Evolutionary conservation across 2,888 invertebrate species (phyloP).

Genomic region (Leucoma salicis): DNA sequence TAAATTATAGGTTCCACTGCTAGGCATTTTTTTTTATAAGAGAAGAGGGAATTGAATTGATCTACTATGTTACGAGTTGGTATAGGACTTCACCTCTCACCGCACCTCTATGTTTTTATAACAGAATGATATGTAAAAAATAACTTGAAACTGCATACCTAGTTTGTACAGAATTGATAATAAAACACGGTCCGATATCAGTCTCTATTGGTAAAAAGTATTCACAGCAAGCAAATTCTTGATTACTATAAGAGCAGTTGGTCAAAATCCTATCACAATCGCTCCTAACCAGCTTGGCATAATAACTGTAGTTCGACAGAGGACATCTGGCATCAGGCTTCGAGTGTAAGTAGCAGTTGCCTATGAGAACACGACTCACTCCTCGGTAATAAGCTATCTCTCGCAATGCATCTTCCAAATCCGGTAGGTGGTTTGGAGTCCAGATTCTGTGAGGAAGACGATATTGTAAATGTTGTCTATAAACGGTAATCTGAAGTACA

Average conservation of each 20-base stretch:
- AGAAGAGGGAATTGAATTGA: no score
- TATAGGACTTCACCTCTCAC: no score
- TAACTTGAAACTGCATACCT: slow-evolving; percentile 32
- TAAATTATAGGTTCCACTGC: no score
- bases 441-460: slow-evolving; percentile 79
- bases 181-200: slow-evolving; percentile 83
- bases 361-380: slow-evolving; percentile 84
- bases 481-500: no score
- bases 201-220: slow-evolving; percentile 83
- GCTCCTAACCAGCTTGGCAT: slow-evolving; percentile 78
- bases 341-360: slow-evolving; percentile 78
- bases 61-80: no score
- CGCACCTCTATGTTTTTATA: no score
- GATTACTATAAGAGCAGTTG: slow-evolving; percentile 78
- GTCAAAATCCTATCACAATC: slow-evolving; percentile 73
- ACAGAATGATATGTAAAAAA: no score
- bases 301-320: slow-evolving; percentile 81
- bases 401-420: slow-evolving; percentile 86
- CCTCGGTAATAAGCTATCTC: slow-evolving; percentile 87
- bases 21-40: no score
- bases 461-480: no score
- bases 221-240: slow-evolving; percentile 82
- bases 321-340: slow-evolving; percentile 81
- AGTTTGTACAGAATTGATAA: slow-evolving; percentile 84
- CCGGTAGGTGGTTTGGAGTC: slow-evolving; percentile 85